Percentiles rank a stretch among this genome's conserved stretches.
phyloP scores from a whole-genome alignment of 1,140 invertebrate genomes.

The Ephestia elutella region DNA sequence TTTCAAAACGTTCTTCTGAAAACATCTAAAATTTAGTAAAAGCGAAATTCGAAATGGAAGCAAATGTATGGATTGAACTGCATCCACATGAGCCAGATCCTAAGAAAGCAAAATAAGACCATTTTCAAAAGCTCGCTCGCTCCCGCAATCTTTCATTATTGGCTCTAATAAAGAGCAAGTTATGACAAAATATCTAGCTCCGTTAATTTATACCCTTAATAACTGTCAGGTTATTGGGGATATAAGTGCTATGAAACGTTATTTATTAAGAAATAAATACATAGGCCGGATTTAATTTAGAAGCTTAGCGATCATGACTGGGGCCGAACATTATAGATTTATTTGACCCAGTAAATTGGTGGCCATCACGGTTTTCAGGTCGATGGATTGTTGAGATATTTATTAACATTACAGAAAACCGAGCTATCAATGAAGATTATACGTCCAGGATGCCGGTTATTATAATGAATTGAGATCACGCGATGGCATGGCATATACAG shows the following conservation, averaged over 20 bases:
- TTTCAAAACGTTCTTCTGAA: too few relatives aligned
- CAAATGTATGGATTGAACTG: too few relatives aligned
- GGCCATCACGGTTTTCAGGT: constrained; percentile 16
- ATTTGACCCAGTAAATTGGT: constrained; percentile 20
- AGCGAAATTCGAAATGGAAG: too few relatives aligned
- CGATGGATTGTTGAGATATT: constrained; percentile 21
- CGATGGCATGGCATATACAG: background rate
- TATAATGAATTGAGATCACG: constrained; percentile 1
- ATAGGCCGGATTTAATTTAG: constrained; percentile 1
- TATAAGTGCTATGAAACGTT: constrained; percentile 8
- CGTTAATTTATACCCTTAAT: too few relatives aligned
- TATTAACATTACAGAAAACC: constrained; percentile 28
- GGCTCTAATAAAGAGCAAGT: too few relatives aligned
- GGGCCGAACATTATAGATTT: background rate
- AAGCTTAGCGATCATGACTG: background rate
- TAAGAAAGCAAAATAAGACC: too few relatives aligned
- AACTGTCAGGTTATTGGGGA: background rate
- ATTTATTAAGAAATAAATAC: constrained; percentile 12
- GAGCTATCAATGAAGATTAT: constrained; percentile 19
- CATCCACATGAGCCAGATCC: too few relatives aligned
- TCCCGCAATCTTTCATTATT: too few relatives aligned
- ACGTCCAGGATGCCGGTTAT: constrained; percentile 15
- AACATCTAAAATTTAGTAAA: too few relatives aligned
- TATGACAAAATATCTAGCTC: too few relatives aligned
- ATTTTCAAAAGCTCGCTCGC: too few relatives aligned